Evolutionary conservation across 2,113 vertebrate species (phyloP).

Genomic region (Spermophilus dauricus): DNA sequence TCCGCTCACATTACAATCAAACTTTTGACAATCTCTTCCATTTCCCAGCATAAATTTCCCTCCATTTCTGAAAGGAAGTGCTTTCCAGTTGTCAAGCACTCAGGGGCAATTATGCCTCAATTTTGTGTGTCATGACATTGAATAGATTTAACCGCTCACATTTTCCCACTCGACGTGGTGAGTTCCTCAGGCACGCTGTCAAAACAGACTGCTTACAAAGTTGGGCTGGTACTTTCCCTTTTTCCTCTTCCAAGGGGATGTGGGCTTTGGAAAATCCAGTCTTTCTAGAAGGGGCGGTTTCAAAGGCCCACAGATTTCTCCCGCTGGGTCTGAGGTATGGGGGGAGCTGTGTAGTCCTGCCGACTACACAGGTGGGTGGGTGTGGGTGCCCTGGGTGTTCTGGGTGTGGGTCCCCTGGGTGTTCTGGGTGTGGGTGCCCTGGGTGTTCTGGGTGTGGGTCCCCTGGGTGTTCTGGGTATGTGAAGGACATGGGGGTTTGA

Average conservation of each 20-base stretch:
- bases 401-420: slow-evolving; percentile 37
- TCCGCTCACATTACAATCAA: slow-evolving; percentile 82
- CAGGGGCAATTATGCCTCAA: slow-evolving; percentile 88
- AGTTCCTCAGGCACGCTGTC: slow-evolving; percentile 85
- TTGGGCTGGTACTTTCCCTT: slow-evolving; percentile 35
- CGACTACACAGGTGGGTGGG: background rate
- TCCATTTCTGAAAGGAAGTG: slow-evolving; percentile 83
- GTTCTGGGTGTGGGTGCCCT: slow-evolving; percentile 21
- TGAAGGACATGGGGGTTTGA: slow-evolving; percentile 66
- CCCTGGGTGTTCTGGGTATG: slow-evolving; percentile 42
- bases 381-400: slow-evolving; percentile 45
- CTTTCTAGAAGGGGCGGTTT: slow-evolving; percentile 65
- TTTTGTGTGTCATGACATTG: slow-evolving; percentile 88
- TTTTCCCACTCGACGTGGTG: slow-evolving; percentile 84
- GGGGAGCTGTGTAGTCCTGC: background rate
- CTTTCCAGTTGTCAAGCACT: slow-evolving; percentile 87
- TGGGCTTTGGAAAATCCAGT: slow-evolving; percentile 77
- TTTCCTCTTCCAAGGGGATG: slow-evolving; percentile 59
- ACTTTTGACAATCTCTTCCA: slow-evolving; percentile 87
- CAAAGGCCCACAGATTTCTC: slow-evolving; percentile 36
- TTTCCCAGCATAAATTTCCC: slow-evolving; percentile 85
- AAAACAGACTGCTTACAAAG: slow-evolving; percentile 84
- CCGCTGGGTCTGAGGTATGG: background rate
- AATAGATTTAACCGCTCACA: slow-evolving; percentile 86
- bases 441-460: slow-evolving; percentile 9